These are phyloP conservation scores for Drosophila sp. DNA, from an alignment of 1,140 invertebrate genomes.

Conservation along the genomic window DNA sequence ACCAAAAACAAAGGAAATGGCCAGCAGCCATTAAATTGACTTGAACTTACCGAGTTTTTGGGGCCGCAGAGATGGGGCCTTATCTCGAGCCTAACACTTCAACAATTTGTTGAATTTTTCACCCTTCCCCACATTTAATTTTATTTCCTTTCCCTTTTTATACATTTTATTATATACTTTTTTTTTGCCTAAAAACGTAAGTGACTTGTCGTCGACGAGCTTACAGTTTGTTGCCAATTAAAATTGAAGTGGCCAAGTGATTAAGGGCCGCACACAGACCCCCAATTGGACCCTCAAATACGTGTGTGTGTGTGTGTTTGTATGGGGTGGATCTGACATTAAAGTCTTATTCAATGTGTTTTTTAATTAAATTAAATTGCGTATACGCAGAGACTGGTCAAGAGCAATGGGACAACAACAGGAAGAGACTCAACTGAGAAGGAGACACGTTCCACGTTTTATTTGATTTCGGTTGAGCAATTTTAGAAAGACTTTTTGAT, in stretches of 20 bases:
- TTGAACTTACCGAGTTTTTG: background rate
- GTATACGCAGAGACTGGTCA: slow-evolving; percentile 71
- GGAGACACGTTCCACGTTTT: slow-evolving; percentile 59
- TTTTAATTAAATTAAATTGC: slow-evolving; percentile 82
- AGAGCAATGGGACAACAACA: slow-evolving; percentile 4
- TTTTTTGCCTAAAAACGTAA: slow-evolving; percentile 35
- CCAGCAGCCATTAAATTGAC: slow-evolving; percentile 18
- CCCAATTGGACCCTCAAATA: background rate
- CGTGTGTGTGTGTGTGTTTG: background rate
- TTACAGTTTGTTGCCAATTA: slow-evolving; percentile 78
- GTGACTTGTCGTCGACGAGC: slow-evolving; percentile 22
- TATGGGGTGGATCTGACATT: slow-evolving; percentile 24
- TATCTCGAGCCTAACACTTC: slow-evolving; percentile 11
- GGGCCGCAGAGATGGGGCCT: background rate
- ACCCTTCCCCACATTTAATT: slow-evolving; percentile 12
- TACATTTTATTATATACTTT: slow-evolving; percentile 18
- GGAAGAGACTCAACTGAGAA: background rate
- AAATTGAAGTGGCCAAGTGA: slow-evolving; percentile 76
- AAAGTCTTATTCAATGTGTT: slow-evolving; percentile 43
- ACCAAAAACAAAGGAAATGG: slow-evolving; percentile 2
- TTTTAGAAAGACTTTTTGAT: slow-evolving; percentile 70
- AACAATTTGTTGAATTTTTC: slow-evolving; percentile 12
- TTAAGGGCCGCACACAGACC: slow-evolving; percentile 49
- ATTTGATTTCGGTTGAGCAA: slow-evolving; percentile 73
- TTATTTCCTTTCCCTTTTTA: background rate